Base-by-base conservation (phyloP, 2,888 invertebrate genomes). In the Arctia plantaginis region DNA sequence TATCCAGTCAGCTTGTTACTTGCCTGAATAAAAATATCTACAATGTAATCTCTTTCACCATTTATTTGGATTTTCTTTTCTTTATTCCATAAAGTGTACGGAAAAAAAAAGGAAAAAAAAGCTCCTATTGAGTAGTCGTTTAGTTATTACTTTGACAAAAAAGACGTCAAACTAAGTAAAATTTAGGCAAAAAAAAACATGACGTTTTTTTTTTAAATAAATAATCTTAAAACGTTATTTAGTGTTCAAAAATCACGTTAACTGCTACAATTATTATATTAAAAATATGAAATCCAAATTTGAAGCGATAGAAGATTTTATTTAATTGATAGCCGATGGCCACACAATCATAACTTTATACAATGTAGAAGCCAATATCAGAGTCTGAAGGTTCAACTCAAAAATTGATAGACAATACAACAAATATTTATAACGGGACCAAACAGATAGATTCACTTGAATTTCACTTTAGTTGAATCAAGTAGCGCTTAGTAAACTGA, bases 31-130 rank as follows among this genome's bases (percentile, higher is more conserved):
- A 67, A 67, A 47, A 47, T 67, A 67, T 67, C 67, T 67, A 47
- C 75, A 64, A 75, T 69, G 76, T 82, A 78, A 83, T 85, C 75
- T 77, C 80, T 78, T 75, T 59, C 65, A 23, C 69, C 71, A 75
- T 74, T 75, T 77, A 76, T 77, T 80, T 1, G 15, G 15, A 23
- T 72, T 55, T 33, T 7, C 33, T 23, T 47, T 67, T 33, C 13
- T 47, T 33, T 67, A 30, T 67, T 12, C 13, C 18, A 18, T 7
- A 6, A 30, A 59, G 27, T 59, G 44, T 10, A 44, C 23, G 23
- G 30, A n/a, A 47, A 33, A 67, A 47, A 27, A 18, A 12, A 47
- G 47, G 1, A 67, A 30, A 67, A 47, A n/a, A 39, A 0, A 30
- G 6, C 6, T 33, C 6, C 23, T 12, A 33, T 47, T 47, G 33